These are phyloP conservation scores for Agapostemon virescens DNA, from an alignment of 2,888 invertebrate genomes.

Conservation along the genomic window DNA sequence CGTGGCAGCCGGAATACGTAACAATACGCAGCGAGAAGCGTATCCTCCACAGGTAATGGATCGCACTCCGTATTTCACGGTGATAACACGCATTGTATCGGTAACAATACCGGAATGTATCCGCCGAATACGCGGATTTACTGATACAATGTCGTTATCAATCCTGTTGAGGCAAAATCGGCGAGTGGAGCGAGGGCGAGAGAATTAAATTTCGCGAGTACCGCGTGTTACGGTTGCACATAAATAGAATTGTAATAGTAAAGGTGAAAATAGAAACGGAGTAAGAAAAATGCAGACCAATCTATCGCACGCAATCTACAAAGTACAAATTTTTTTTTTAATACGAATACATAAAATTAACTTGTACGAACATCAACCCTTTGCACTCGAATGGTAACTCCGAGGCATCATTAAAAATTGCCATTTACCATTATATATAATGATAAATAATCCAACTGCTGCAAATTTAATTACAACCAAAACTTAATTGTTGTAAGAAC, in stretches of 20 bases:
- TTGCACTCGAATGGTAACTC: no score
- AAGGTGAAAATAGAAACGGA: slow-evolving; percentile 17
- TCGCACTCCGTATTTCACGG: slow-evolving; percentile 51
- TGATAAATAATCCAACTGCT: no score
- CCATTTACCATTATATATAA: no score
- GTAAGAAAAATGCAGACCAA: slow-evolving; percentile 49
- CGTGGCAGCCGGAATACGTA: slow-evolving; percentile 10
- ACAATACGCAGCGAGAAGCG: slow-evolving; percentile 15
- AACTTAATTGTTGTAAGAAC: no score
- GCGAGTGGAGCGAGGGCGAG: background rate
- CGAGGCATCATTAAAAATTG: no score
- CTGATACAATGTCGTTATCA: slow-evolving; percentile 62
- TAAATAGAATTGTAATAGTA: slow-evolving; percentile 26
- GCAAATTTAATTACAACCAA: no score
- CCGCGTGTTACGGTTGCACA: slow-evolving; percentile 39
- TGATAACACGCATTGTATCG: slow-evolving; percentile 59
- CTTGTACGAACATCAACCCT: no score
- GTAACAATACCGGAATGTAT: slow-evolving; percentile 60
- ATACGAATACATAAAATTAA: no score
- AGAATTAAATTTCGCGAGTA: slow-evolving; percentile 61
- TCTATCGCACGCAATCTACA: slow-evolving; percentile 18
- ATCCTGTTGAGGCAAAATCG: slow-evolving; percentile 39
- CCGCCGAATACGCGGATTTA: slow-evolving; percentile 42
- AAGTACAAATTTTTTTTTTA: background rate
- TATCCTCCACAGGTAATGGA: slow-evolving; percentile 18